Evolutionary conservation across 2,113 vertebrate genomes (phyloP).

Genomic region (Phrynocephalus versicolor): DNA sequence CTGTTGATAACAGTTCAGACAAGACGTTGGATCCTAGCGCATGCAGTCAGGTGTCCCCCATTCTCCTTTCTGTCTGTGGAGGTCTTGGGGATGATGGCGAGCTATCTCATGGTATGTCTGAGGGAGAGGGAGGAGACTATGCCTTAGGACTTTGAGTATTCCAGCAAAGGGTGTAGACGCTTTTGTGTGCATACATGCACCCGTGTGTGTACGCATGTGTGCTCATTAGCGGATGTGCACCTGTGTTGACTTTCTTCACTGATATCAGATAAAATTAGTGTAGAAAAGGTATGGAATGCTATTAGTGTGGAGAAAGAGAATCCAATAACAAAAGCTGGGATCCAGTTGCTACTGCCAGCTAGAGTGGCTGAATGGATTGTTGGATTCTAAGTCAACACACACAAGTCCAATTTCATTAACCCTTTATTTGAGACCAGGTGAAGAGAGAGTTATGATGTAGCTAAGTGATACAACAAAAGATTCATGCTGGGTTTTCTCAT

Average conservation of each 20-base stretch:
- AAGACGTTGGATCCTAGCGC: slow-evolving; percentile 66
- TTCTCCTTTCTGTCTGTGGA: slow-evolving; percentile 89
- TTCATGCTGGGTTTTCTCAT: not conserved
- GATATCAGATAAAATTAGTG: not conserved
- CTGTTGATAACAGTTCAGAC: slow-evolving; percentile 70
- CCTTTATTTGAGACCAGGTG: too few species aligned
- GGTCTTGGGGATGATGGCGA: slow-evolving; percentile 78
- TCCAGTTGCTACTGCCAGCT: not conserved
- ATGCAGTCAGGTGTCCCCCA: slow-evolving; percentile 59
- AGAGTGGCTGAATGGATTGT: not conserved
- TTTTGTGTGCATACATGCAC: not conserved
- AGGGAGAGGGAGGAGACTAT: not conserved
- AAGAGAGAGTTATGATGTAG: not conserved
- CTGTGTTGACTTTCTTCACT: not conserved
- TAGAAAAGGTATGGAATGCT: not conserved
- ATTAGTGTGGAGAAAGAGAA: not conserved
- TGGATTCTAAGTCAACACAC: too few species aligned
- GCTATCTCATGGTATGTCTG: slow-evolving; percentile 81
- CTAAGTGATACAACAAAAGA: not conserved
- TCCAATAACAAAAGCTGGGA: not conserved
- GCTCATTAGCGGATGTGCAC: too few species aligned
- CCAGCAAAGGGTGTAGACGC: not conserved
- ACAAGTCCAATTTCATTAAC: too few species aligned
- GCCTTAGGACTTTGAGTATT: not conserved
- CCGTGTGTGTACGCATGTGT: not conserved